These are phyloP conservation scores for Eurypyga helias DNA, from an alignment of 2,113 vertebrate genomes.

Conservation along the genomic window DNA sequence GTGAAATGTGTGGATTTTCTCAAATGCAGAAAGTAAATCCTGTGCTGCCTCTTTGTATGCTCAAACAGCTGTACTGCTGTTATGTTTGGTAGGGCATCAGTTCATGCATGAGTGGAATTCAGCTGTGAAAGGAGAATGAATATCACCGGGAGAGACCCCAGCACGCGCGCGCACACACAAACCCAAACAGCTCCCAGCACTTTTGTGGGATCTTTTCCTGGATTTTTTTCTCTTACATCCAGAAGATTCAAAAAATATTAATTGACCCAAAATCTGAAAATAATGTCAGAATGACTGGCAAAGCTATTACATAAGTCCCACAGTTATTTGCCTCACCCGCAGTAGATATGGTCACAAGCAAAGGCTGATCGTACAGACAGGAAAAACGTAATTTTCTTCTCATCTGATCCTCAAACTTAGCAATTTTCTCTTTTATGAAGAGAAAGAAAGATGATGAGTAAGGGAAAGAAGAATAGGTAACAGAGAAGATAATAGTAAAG, in stretches of 20 bases:
- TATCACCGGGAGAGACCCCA: background rate
- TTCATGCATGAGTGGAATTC: accelerated
- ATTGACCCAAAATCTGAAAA: background rate
- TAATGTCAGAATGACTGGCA: background rate
- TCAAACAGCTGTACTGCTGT: accelerated
- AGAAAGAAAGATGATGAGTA: slow-evolving; percentile 2
- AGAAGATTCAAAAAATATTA: background rate
- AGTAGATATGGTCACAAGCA: background rate
- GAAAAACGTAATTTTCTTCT: background rate
- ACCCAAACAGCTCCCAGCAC: background rate
- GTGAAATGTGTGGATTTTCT: background rate
- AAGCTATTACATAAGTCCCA: background rate
- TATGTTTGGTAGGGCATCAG: background rate
- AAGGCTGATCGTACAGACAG: background rate
- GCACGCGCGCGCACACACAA: accelerated
- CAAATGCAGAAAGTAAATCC: background rate
- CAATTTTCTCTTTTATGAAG: slow-evolving; percentile 25
- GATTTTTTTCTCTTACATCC: background rate
- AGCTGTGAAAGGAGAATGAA: background rate
- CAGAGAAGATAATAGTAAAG: background rate
- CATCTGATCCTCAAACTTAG: background rate
- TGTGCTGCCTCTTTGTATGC: accelerated
- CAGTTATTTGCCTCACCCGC: background rate
- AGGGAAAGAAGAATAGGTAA: background rate
- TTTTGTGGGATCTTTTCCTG: background rate